Percentiles rank a stretch among this genome's conserved stretches.
These are phyloP conservation scores for Thalassoma bifasciatum DNA, from an alignment of 2,113 vertebrate genomes.

Conservation along the genomic window DNA sequence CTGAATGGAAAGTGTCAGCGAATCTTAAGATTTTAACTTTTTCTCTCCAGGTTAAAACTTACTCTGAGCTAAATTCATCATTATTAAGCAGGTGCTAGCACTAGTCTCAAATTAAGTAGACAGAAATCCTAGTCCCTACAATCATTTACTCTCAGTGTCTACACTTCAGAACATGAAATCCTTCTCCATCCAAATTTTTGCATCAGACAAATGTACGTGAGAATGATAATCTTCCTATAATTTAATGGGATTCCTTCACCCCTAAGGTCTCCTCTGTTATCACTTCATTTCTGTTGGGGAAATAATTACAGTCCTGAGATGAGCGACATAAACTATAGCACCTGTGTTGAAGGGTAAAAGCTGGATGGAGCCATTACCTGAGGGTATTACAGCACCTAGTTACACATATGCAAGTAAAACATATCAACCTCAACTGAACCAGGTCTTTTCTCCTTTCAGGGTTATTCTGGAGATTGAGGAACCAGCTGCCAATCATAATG, in stretches of 20 bases:
- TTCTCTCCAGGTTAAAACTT: no score
- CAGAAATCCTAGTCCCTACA: no score
- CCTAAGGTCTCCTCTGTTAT: not conserved
- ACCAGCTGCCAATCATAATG: constrained; percentile 88
- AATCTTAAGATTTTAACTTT: no score
- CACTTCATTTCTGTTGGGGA: not conserved
- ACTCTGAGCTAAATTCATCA: no score
- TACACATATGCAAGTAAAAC: not conserved
- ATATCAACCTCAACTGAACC: not conserved
- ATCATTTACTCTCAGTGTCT: not conserved
- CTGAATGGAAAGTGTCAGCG: no score
- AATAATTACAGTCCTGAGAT: not conserved
- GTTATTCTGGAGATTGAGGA: constrained; percentile 88
- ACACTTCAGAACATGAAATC: not conserved
- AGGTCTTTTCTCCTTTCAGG: constrained; percentile 58
- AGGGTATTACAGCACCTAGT: not conserved
- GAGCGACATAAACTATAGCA: not conserved
- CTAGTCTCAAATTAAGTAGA: no score
- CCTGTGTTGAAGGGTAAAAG: not conserved
- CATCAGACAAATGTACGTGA: not conserved
- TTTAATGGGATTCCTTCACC: not conserved
- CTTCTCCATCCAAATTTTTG: not conserved
- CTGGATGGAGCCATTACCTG: not conserved
- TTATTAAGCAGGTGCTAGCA: no score
- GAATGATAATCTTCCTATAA: not conserved